Evolutionary conservation across 2,888 invertebrate species (phyloP), one percentile per base, ranked within the genome.

Genomic region (Lithophane ornitopus): DNA sequence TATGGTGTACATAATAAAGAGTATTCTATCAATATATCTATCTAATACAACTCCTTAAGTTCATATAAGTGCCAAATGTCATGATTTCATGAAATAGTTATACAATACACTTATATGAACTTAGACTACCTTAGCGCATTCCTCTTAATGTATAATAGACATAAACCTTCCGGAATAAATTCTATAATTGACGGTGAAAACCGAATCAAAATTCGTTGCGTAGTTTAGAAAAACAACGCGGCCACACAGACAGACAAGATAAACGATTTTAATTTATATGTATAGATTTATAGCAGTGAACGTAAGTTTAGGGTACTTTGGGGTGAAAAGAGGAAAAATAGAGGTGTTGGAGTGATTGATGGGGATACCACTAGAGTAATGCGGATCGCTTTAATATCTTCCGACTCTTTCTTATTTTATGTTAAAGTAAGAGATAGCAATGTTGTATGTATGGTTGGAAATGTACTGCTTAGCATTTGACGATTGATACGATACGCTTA

Each of bases 291-390:
- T 12, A 61, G 28, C 70, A 74, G 28, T 61, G 41, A 39, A 28
- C n/a, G 54, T 61, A n/a, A 59, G 46, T 75, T 78, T 66, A 16
- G 56, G 70, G 39, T 49, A 62, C 73, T 82, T 58, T 49, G n/a
- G 14, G 44, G 41, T 41, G 44, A 67, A 75, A 67, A 39, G 16
- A 74, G 52, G 66, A 62, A 67, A 78, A 78, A 72, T 75, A 44
- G 41, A 59, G 49, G 71, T 56, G 65, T 71, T 22, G 8, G 0
- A 14, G 70, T 85, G 74, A 81, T 81, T 26, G 56, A 85, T 70
- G 39, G 39, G 46, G 56, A 4, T 26, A 26, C n/a, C 26, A 34
- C 26, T 44, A 16, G 19, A 69, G n/a, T 46, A 52, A 22, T 28
- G 12, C n/a, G 49, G 52, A 54, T 59, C 28, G 56, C 2, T 58